Conservation (phyloP, 1,140 invertebrate genomes). For the Drosophila kohkoa region DNA sequence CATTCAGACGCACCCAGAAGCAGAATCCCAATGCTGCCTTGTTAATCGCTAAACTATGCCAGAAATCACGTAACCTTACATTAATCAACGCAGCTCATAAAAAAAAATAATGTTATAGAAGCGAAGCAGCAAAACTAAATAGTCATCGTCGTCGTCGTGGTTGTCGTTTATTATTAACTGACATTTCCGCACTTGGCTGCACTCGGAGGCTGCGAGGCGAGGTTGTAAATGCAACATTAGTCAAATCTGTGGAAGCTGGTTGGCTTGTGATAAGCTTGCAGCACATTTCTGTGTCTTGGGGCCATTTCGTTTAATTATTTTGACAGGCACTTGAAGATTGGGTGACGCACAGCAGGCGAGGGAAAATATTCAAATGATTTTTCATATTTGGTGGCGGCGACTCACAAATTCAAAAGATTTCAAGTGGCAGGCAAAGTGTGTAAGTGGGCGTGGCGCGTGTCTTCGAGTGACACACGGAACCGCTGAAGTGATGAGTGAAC, state of each 20-base stretch:
- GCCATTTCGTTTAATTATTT: slow-evolving; percentile 80
- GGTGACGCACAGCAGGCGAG: background rate
- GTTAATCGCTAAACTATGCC: slow-evolving; percentile 76
- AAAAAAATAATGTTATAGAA: slow-evolving; percentile 44
- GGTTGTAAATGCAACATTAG: slow-evolving; percentile 73
- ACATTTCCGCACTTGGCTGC: slow-evolving; percentile 67
- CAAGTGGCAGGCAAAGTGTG: slow-evolving; percentile 32
- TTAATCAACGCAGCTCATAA: slow-evolving; percentile 72
- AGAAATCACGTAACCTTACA: slow-evolving; percentile 79
- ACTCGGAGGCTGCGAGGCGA: slow-evolving; percentile 14
- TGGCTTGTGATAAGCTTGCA: slow-evolving; percentile 65
- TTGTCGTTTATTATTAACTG: slow-evolving; percentile 60
- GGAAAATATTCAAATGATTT: slow-evolving; percentile 57
- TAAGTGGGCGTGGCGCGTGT: slow-evolving; percentile 54
- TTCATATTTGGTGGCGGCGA: slow-evolving; percentile 64
- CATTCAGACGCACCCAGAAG: slow-evolving; percentile 16
- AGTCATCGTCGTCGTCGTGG: slow-evolving; percentile 39
- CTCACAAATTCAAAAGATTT: slow-evolving; percentile 33
- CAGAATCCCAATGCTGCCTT: slow-evolving; percentile 40
- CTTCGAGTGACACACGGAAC: slow-evolving; percentile 44
- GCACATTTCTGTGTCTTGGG: slow-evolving; percentile 63
- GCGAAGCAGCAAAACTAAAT: slow-evolving; percentile 14
- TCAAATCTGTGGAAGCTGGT: slow-evolving; percentile 57
- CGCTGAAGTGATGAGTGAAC: slow-evolving; percentile 40
- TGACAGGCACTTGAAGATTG: slow-evolving; percentile 74